Base-by-base conservation (phyloP, 1,140 invertebrate genomes). In the Drosophila kanapiae region DNA sequence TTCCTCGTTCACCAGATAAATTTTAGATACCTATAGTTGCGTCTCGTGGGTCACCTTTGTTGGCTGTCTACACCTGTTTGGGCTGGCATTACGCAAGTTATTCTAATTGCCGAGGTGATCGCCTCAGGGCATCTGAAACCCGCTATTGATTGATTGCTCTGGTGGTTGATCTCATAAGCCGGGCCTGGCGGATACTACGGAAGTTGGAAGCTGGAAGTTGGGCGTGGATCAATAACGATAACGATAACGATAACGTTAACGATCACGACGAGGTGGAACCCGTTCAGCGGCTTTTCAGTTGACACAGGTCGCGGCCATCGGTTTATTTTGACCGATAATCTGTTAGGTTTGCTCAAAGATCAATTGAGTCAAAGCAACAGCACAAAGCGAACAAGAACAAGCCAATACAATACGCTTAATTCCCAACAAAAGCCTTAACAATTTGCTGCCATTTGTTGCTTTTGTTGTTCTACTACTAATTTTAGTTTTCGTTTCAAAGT, bases 401-500 rank as follows among this genome's bases (percentile, higher is more conserved):
- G 64, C 56, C 42, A 75, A 79, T 76, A 77, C 67, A 79, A 82
- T 67, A 75, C 71, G 42, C 14, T 45, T 38, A 16, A 38, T 68
- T 70, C 38, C 23, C 27, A 42, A 72, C 68, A 49, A 72, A 72
- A 72, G 53, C 37, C 37, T 48, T 72, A 48, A 35, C 53, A 47
- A 72, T 54, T 67, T 48, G 49, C 67, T 43, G 45, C 45, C 71
- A 40, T 62, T 63, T 68, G 48, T 70, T 80, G 69, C 33, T 65
- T 23, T 64, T 70, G 45, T 77, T 74, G 62, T 43, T 62, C 38
- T 71, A 62, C 38, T 68, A 87, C 86, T 92, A 91, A 90, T 77
- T 92, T 91, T 92, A 92, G 91, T 91, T 91, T 80, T 79, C 74
- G 61, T 87, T 78, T 78, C 84, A 88, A 88, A 88, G 84, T 90